These are phyloP conservation scores for Scelioninae gen. 2 DNA, from an alignment of 2,888 invertebrate species.

Conservation along the genomic window DNA sequence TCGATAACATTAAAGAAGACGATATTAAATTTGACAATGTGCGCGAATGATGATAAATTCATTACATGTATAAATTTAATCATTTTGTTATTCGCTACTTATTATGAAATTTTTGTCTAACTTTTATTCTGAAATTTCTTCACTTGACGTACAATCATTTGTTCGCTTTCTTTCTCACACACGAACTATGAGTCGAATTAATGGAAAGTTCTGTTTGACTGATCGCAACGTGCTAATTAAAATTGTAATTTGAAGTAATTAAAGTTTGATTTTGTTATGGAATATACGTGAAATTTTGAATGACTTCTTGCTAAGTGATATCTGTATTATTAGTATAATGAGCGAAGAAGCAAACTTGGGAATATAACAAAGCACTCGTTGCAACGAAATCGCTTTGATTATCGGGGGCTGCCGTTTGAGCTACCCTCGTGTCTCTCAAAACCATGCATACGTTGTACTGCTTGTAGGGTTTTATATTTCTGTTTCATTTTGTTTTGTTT, in stretches of 20 bases:
- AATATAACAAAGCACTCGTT: constrained; percentile 59
- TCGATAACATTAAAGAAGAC: neutral
- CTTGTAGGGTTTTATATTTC: constrained; percentile 30
- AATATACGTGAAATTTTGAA: constrained; percentile 30
- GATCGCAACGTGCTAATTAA: constrained; percentile 21
- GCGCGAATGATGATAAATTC: too few species aligned
- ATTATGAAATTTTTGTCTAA: too few species aligned
- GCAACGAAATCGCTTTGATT: constrained; percentile 61
- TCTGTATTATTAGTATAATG: constrained; percentile 32
- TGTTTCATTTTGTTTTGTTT: constrained; percentile 27
- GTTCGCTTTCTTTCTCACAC: too few species aligned
- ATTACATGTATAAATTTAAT: too few species aligned
- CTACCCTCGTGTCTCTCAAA: constrained; percentile 46
- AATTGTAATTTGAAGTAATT: constrained; percentile 3
- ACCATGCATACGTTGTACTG: constrained; percentile 30
- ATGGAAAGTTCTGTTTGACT: constrained; percentile 10
- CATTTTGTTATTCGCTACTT: too few species aligned
- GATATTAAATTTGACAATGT: neutral
- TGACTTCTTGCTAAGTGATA: constrained; percentile 30
- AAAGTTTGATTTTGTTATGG: neutral
- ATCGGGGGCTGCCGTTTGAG: constrained; percentile 48
- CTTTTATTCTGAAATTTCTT: too few species aligned
- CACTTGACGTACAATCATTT: too few species aligned
- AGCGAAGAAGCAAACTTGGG: constrained; percentile 37
- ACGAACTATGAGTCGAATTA: too few species aligned